Conservation (phyloP, 2,797 vertebrate species). For the Oceanodroma leucorhoa region DNA sequence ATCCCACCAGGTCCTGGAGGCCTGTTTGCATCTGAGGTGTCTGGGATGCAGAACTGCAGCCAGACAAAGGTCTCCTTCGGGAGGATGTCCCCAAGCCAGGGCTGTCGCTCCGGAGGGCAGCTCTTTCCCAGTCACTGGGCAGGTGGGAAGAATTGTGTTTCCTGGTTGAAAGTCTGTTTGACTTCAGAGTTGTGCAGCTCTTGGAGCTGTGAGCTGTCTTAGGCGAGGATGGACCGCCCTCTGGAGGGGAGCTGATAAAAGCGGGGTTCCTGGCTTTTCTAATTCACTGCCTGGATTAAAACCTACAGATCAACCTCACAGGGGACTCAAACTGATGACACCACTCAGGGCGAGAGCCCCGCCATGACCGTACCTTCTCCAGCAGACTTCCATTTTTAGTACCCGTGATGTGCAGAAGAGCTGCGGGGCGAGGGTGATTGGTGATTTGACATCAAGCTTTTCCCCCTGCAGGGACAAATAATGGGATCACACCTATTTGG, state of each 20-base stretch:
- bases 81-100: not conserved
- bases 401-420: accelerated
- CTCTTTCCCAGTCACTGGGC: not conserved
- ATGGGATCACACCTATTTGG: accelerated
- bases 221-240: not conserved
- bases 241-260: not conserved
- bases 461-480: not conserved
- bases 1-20: not conserved
- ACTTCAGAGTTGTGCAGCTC: not conserved
- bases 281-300: accelerated
- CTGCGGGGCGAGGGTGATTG: accelerated
- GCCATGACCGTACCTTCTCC: accelerated
- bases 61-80: accelerated
- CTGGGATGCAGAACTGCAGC: not conserved
- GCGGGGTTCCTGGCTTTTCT: accelerated
- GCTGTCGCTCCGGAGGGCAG: accelerated
- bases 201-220: accelerated
- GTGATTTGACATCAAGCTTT: not conserved
- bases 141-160: accelerated
- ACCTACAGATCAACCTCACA: accelerated
- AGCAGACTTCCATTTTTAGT: accelerated
- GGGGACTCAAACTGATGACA: accelerated
- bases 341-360: accelerated
- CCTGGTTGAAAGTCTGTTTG: accelerated
- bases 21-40: accelerated